A percentile compares a stretch with the other conserved stretches of the same genome.
phyloP scores from a whole-genome alignment of 2,113 vertebrate genomes.

The Recurvirostra avosetta region DNA sequence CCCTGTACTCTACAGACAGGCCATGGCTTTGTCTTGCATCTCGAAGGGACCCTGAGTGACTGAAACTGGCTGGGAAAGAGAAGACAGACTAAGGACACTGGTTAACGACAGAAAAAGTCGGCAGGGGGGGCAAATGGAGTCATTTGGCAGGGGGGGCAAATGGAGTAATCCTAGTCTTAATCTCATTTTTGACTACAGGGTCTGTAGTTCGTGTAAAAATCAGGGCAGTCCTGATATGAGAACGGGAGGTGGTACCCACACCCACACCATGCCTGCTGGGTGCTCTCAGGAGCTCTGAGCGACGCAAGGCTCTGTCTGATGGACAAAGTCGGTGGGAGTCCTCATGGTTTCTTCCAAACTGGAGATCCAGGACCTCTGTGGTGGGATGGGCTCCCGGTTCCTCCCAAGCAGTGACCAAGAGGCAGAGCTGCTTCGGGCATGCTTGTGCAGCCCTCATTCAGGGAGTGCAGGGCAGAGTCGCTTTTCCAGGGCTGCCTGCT shows the following conservation, averaged over 20 bases:
- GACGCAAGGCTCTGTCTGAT: neutral
- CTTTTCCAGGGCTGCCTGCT: neutral
- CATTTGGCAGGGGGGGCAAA: neutral
- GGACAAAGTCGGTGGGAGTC: rapidly evolving
- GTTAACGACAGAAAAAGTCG: neutral
- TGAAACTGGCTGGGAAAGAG: neutral
- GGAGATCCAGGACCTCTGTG: neutral
- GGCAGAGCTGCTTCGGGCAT: neutral
- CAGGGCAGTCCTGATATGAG: neutral
- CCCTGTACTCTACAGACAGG: neutral
- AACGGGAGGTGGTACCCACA: neutral
- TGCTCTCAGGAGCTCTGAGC: neutral
- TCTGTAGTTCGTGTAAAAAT: neutral
- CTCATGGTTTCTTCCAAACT: rapidly evolving
- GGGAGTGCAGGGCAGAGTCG: neutral
- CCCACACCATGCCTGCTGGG: neutral
- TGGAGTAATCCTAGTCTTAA: neutral
- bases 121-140: rapidly evolving
- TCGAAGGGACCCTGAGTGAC: neutral
- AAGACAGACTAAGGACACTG: neutral
- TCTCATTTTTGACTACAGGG: neutral
- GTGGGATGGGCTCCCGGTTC: rapidly evolving
- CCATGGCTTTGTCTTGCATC: neutral
- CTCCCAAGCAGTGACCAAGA: rapidly evolving
- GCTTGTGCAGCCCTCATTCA: neutral